Evolutionary conservation across 2,113 vertebrate species (phyloP).

Genomic region (Pelmatolapia mariae): DNA sequence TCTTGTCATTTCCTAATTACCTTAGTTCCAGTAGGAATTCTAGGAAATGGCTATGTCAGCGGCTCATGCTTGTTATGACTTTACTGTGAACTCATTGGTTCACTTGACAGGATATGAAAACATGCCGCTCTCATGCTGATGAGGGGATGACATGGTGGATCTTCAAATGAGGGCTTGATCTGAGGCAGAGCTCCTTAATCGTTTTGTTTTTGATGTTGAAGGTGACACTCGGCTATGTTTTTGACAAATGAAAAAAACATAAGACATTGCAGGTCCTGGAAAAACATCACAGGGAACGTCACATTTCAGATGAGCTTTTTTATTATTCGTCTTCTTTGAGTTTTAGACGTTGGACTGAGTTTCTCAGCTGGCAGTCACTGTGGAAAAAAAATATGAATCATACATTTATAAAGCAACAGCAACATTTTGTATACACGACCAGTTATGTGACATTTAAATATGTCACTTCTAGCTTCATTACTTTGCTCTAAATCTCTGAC

Average conservation of each 20-base stretch:
- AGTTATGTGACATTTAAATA: neutral
- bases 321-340: neutral
- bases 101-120: slow-evolving; percentile 13
- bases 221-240: neutral
- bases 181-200: neutral
- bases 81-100: slow-evolving; percentile 23
- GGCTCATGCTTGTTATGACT: neutral
- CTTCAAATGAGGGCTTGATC: neutral
- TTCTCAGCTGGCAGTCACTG: slow-evolving; percentile 5
- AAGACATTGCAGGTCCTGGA: neutral
- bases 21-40: slow-evolving; percentile 37
- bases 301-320: neutral
- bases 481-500: neutral
- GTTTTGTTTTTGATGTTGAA: neutral
- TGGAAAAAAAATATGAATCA: neutral
- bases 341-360: neutral
- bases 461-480: neutral
- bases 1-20: slow-evolving; percentile 58
- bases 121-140: neutral
- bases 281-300: neutral
- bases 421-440: accelerated
- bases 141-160: neutral
- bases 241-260: neutral
- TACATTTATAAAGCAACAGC: neutral
- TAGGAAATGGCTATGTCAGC: slow-evolving; percentile 50